Percentiles rank a stretch among this genome's conserved stretches.
Evolutionary conservation across 2,797 vertebrate species (phyloP).

Genomic region (Harpagifer antarcticus): DNA sequence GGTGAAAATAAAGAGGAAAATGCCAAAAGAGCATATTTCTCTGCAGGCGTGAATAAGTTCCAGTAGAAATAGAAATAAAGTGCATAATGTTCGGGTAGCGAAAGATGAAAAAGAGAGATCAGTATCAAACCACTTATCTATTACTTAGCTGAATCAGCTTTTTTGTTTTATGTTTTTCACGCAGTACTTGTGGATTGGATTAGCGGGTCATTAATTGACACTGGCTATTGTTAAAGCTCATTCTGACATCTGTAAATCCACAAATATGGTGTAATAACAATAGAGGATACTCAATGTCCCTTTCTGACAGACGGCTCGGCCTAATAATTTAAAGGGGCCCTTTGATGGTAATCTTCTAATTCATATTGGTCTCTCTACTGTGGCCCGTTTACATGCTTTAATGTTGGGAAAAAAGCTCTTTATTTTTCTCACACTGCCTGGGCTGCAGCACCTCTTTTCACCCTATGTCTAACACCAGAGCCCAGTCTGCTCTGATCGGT

Average conservation of each 20-base stretch:
- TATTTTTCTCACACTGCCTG: no score
- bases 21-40: conserved; percentile 42
- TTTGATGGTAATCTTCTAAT: no score
- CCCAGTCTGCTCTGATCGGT: no score
- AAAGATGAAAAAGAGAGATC: conserved; percentile 3
- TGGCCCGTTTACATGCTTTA: no score
- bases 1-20: conserved; percentile 42
- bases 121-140: conserved; percentile 3
- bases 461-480: no score
- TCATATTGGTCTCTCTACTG: no score
- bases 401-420: no score
- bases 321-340: no score
- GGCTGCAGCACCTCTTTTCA: no score
- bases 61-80: conserved; percentile 30
- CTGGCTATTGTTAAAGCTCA: background rate
- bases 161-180: conserved; percentile 4
- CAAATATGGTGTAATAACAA: no score
- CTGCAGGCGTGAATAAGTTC: conserved; percentile 30
- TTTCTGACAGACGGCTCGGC: background rate
- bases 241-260: background rate
- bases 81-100: conserved; percentile 11
- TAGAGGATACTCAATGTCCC: background rate
- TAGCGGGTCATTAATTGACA: background rate
- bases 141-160: conserved; percentile 16
- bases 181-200: background rate